Percentiles rank a stretch among this genome's conserved stretches.
Evolutionary conservation across 2,113 vertebrate genomes (phyloP).

Genomic region (Poecilia latipinna): DNA sequence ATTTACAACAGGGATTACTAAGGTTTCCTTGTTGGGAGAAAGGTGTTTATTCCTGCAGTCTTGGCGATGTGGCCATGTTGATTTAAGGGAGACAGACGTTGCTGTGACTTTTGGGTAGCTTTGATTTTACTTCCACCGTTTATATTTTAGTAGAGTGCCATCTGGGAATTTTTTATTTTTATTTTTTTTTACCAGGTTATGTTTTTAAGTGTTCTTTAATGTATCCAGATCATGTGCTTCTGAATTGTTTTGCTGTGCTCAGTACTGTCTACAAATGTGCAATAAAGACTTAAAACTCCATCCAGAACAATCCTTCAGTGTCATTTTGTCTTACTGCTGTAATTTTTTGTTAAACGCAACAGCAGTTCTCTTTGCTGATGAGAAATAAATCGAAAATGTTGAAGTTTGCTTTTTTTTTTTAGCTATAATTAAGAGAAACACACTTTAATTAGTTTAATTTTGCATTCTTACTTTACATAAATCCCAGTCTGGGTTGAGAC

Average conservation of each 20-base stretch:
- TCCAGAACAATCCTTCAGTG: neutral
- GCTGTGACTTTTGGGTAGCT: neutral
- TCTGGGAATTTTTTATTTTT: neutral
- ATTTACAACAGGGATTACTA: constrained; percentile 77
- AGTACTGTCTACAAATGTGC: constrained; percentile 63
- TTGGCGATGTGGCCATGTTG: constrained; percentile 45
- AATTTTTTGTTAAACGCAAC: neutral
- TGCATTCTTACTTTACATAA: too few species aligned
- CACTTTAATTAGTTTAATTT: too few species aligned
- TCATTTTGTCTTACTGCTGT: neutral
- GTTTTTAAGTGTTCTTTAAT: neutral
- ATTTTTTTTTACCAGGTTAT: neutral
- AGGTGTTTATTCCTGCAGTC: constrained; percentile 52
- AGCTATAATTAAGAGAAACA: too few species aligned
- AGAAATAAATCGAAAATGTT: neutral
- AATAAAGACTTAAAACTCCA: constrained; percentile 57
- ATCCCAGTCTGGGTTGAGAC: neutral
- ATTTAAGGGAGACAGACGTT: constrained; percentile 27
- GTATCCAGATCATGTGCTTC: constrained; percentile 31
- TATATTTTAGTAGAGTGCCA: neutral
- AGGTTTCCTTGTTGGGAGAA: constrained; percentile 37
- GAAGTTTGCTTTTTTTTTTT: too few species aligned
- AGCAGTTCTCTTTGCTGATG: neutral
- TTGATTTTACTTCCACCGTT: neutral
- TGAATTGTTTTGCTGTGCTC: constrained; percentile 40